phyloP scores from a whole-genome alignment of 2,113 vertebrate species.

The Narcine bancroftii region DNA sequence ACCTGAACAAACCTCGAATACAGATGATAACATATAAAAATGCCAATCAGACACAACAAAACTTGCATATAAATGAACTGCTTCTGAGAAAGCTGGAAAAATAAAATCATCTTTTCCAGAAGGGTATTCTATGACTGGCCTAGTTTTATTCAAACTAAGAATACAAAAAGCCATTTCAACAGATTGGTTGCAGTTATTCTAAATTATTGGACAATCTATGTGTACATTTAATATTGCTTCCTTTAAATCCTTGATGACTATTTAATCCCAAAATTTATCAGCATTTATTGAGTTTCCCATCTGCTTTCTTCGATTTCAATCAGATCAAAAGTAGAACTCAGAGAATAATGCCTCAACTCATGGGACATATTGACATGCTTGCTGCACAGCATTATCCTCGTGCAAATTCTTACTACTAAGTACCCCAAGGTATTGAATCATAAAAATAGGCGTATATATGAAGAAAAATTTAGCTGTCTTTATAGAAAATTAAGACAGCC shows the following conservation, averaged over 20 bases:
- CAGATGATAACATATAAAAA: background rate
- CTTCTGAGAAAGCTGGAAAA: background rate
- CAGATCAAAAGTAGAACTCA: background rate
- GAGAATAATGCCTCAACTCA: background rate
- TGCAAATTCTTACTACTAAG: background rate
- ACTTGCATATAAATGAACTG: background rate
- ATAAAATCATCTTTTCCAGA: background rate
- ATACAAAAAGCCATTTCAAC: background rate
- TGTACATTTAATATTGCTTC: constrained; percentile 8
- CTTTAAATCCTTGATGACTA: background rate
- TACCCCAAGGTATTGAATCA: background rate
- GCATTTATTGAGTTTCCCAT: background rate
- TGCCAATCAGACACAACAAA: background rate
- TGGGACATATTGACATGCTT: background rate
- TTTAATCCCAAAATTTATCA: constrained; percentile 16
- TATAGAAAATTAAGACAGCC: background rate
- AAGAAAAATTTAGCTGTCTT: background rate
- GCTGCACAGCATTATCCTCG: no score
- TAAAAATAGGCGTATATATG: background rate
- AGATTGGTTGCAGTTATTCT: constrained; percentile 23
- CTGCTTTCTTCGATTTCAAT: background rate
- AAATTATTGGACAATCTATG: background rate
- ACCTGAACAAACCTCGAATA: background rate
- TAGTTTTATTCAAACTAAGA: background rate
- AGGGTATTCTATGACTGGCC: background rate